Conservation (phyloP, 2,888 invertebrate species). For the Philonicus albiceps region DNA sequence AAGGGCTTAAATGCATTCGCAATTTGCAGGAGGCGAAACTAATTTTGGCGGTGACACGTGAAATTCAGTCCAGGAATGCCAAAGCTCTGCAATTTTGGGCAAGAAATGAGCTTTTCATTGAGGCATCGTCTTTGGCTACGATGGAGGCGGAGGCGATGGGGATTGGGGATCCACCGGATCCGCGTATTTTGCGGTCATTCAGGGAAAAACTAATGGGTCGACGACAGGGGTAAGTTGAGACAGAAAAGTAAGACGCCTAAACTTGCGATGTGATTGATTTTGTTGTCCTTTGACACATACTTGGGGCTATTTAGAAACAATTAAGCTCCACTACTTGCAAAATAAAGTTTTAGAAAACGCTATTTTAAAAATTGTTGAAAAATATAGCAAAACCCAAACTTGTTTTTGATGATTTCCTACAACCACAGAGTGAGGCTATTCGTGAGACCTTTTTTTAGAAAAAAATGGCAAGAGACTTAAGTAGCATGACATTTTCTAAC, state of each 20-base stretch:
- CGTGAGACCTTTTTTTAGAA: too few species aligned
- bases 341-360: too few species aligned
- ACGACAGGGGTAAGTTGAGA: not conserved
- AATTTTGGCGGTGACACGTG: not conserved
- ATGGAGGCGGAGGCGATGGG: not conserved
- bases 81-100: not conserved
- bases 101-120: not conserved
- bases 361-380: too few species aligned
- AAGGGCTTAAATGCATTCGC: not conserved
- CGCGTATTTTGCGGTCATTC: not conserved
- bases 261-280: not conserved
- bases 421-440: too few species aligned
- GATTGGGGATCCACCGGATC: not conserved
- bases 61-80: not conserved
- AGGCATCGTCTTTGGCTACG: not conserved
- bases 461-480: too few species aligned
- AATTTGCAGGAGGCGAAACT: not conserved
- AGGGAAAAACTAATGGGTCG: not conserved
- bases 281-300: not conserved
- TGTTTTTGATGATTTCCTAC: too few species aligned
- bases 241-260: not conserved
- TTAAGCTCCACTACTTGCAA: too few species aligned
- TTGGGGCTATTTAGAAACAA: not conserved
- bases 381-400: too few species aligned
- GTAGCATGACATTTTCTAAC: too few species aligned